Evolutionary conservation across 2,797 vertebrate genomes (phyloP).

Genomic region (Periophthalmus magnuspinnatus): DNA sequence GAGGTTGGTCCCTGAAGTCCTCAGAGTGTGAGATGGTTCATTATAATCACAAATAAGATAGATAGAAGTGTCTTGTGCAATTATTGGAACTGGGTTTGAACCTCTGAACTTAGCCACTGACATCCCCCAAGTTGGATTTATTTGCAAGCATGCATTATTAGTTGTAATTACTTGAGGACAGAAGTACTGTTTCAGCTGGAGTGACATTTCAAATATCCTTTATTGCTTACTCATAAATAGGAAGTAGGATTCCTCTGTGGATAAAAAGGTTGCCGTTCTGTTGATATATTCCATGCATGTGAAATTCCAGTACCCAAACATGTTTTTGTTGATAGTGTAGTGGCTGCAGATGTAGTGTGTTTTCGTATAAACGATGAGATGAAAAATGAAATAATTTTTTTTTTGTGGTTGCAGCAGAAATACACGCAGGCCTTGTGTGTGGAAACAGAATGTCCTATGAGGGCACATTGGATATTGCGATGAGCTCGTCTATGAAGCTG

Average conservation of each 20-base stretch:
- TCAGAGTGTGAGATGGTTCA: no score
- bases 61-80: neutral
- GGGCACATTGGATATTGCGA: neutral
- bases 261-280: neutral
- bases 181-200: neutral
- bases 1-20: no score
- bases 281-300: slow-evolving; percentile 7
- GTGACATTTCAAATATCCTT: neutral
- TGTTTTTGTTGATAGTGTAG: neutral
- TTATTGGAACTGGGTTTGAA: neutral
- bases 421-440: neutral
- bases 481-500: neutral
- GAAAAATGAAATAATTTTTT: neutral
- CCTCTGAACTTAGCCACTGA: neutral
- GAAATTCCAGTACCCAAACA: neutral
- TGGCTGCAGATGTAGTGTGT: neutral
- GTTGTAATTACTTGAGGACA: neutral
- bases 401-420: neutral
- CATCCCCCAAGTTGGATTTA: neutral
- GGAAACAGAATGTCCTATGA: neutral
- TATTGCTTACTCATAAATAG: neutral
- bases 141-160: no score
- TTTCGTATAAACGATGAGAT: neutral
- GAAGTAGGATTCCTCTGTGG: neutral
- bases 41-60: neutral